Conservation (phyloP, 2,113 vertebrate species). For the Prinia subflava region DNA sequence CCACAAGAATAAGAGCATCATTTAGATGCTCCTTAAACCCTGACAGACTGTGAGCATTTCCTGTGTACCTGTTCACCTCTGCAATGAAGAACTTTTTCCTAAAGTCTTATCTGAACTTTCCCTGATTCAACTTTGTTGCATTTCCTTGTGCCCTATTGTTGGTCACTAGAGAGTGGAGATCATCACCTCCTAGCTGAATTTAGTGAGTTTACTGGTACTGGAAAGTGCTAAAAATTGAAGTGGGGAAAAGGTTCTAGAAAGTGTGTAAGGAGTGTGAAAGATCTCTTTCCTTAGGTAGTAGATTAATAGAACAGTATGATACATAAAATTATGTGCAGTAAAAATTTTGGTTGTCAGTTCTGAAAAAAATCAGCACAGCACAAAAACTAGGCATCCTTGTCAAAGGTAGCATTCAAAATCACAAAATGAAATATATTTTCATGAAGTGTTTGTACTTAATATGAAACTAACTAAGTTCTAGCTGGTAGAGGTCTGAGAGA, state of each 20-base stretch:
- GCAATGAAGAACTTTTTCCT: neutral
- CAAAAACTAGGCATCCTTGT: neutral
- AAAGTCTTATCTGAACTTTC: neutral
- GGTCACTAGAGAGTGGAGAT: neutral
- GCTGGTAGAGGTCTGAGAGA: neutral
- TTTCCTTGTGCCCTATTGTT: rapidly evolving
- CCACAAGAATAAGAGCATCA: rapidly evolving
- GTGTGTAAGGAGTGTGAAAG: neutral
- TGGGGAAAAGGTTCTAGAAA: neutral
- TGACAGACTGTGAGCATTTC: neutral
- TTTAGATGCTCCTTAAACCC: neutral
- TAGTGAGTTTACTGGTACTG: neutral
- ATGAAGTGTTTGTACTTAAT: neutral
- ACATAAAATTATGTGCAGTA: neutral
- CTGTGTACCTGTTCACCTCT: neutral
- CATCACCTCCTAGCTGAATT: neutral
- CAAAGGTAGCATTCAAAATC: neutral
- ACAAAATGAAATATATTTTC: neutral
- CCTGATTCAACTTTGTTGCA: neutral
- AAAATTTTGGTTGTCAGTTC: neutral
- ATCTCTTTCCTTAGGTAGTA: neutral
- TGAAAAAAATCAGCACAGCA: neutral
- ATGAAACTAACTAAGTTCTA: neutral
- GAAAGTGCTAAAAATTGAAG: neutral
- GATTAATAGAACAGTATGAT: neutral